A percentile compares a stretch with the other conserved stretches of the same genome.
Evolutionary conservation across 2,888 invertebrate species (phyloP).

Genomic region (Acanthopleura granulata): DNA sequence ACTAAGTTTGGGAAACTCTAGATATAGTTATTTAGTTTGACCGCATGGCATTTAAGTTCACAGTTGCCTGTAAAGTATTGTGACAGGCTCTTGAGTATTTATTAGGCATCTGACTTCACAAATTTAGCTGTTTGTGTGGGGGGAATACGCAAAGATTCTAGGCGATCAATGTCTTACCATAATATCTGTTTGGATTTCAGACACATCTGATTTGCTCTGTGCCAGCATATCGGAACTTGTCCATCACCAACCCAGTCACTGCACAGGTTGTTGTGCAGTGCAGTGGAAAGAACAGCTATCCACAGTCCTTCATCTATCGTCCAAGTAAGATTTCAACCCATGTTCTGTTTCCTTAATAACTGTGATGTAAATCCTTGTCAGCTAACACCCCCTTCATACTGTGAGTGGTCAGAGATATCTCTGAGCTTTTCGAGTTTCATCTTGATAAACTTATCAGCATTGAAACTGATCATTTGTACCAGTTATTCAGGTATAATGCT

Average conservation of each 20-base stretch:
- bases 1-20: neutral
- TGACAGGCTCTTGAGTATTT: no score
- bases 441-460: neutral
- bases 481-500: constrained; percentile 22
- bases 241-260: constrained; percentile 48
- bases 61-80: no score
- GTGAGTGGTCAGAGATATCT: constrained; percentile 30
- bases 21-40: neutral
- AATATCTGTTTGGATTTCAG: constrained; percentile 49
- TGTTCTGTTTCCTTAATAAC: neutral
- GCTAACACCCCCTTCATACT: constrained; percentile 39
- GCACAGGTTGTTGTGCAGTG: constrained; percentile 67
- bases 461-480: constrained; percentile 21
- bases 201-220: constrained; percentile 70
- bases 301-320: constrained; percentile 66
- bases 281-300: constrained; percentile 68
- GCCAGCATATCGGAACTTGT: constrained; percentile 62
- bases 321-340: constrained; percentile 57
- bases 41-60: no score
- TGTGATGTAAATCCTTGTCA: constrained; percentile 21
- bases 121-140: no score
- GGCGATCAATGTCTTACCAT: no score
- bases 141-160: no score
- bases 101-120: no score
- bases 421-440: no score